Evolutionary conservation across 2,113 vertebrate species (phyloP).

Genomic region (Indicator indicator): DNA sequence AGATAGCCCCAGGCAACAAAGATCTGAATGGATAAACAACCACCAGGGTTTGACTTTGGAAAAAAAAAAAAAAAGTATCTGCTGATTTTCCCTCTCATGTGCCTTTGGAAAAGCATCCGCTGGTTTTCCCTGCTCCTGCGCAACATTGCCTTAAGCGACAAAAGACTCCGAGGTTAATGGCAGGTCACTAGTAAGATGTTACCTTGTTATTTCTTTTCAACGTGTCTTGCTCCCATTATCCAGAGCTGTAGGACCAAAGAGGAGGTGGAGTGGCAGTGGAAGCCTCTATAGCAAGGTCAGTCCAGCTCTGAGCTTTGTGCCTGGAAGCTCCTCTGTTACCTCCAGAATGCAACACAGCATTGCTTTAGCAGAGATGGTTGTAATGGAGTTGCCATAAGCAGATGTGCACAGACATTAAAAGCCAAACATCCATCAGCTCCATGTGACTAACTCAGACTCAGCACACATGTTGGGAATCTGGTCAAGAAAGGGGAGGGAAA

Average conservation of each 20-base stretch:
- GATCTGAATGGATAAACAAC: background rate
- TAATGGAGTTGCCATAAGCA: background rate
- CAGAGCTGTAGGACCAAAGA: background rate
- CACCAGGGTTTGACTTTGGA: background rate
- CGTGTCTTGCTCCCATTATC: background rate
- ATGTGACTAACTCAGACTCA: background rate
- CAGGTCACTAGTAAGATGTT: background rate
- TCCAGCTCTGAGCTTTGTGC: background rate
- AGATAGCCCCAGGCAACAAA: constrained; percentile 38
- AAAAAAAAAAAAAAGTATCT: background rate
- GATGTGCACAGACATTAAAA: background rate
- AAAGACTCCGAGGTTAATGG: background rate
- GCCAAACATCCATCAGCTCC: background rate
- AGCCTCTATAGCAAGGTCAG: background rate
- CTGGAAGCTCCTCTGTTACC: background rate
- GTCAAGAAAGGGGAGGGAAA: background rate
- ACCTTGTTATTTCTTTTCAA: background rate
- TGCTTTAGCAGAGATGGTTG: background rate
- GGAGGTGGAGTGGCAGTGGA: background rate
- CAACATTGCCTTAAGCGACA: background rate
- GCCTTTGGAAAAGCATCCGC: background rate
- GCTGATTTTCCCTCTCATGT: background rate
- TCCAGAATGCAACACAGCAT: rapidly evolving
- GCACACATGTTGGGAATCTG: background rate
- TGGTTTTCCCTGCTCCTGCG: background rate